Conservation (phyloP, 2,113 vertebrate genomes). For the Lethenteron reissneri region DNA sequence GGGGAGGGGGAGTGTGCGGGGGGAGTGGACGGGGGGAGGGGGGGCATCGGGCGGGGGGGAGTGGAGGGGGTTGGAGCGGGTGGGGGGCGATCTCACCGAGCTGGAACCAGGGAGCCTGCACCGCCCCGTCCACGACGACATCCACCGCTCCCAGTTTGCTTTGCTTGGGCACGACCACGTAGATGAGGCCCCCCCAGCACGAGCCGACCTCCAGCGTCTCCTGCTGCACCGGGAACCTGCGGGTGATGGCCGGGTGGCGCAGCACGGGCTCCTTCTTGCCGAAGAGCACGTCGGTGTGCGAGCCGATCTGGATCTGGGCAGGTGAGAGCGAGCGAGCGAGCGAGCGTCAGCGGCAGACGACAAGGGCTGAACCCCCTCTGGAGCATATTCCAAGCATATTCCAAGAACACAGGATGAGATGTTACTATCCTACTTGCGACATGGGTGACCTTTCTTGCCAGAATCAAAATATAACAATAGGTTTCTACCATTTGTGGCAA, state of each 20-base stretch:
- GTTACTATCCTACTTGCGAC: too few species aligned
- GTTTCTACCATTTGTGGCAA: too few species aligned
- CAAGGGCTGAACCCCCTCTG: too few species aligned
- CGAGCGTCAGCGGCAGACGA: neutral
- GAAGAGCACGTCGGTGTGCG: slow-evolving; percentile 26
- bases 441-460: neutral
- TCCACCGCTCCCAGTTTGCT: slow-evolving; percentile 15
- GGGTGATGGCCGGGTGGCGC: slow-evolving; percentile 19
- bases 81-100: slow-evolving; percentile 15
- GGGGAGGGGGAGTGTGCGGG: too few species aligned
- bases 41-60: too few species aligned
- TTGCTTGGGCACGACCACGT: slow-evolving; percentile 22
- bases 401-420: too few species aligned
- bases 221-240: slow-evolving; percentile 16
- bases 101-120: slow-evolving; percentile 29
- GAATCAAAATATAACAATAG: neutral
- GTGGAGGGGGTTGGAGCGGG: too few species aligned
- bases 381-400: too few species aligned
- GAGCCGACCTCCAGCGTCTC: slow-evolving; percentile 21
- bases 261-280: slow-evolving; percentile 13
- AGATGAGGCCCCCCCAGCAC: slow-evolving; percentile 30
- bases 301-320: slow-evolving; percentile 29
- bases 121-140: slow-evolving; percentile 19
- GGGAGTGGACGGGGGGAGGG: too few species aligned
- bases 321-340: neutral